A percentile compares a stretch with the other conserved stretches of the same genome.
Conservation (phyloP, 2,113 vertebrate species). For the Diadophis punctatus region DNA sequence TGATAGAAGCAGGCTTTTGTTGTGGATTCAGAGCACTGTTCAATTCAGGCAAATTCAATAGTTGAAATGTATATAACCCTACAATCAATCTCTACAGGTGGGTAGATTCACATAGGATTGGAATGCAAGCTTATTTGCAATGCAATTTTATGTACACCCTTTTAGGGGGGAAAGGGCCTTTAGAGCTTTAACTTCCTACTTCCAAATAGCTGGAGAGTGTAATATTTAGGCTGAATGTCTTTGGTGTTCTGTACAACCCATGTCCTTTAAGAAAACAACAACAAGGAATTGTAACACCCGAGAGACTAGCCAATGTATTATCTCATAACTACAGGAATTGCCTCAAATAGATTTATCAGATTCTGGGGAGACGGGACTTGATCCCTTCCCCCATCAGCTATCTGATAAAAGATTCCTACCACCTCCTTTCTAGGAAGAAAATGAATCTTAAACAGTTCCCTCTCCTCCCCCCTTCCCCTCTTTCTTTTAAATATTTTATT, state of each 20-base stretch:
- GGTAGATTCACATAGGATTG: neutral
- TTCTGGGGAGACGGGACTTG: neutral
- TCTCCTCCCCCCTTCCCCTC: too few species aligned
- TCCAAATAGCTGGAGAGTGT: neutral
- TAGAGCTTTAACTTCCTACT: neutral
- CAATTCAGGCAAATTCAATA: neutral
- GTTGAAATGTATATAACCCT: neutral
- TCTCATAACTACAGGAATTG: neutral
- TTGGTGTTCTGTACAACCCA: neutral
- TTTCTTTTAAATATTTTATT: neutral
- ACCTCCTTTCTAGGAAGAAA: neutral
- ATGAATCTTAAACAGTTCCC: neutral
- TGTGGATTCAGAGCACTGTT: neutral
- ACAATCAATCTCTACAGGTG: neutral
- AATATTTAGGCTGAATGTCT: neutral
- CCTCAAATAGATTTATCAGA: neutral
- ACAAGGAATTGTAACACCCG: neutral
- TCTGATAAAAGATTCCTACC: neutral
- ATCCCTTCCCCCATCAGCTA: neutral
- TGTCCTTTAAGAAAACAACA: neutral
- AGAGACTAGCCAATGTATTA: neutral
- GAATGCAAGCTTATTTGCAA: neutral
- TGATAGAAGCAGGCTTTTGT: neutral
- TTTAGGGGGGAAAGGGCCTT: neutral
- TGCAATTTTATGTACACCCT: neutral